phyloP scores from a whole-genome alignment of 1,140 invertebrate genomes.

The Diachasmimorpha longicaudata region DNA sequence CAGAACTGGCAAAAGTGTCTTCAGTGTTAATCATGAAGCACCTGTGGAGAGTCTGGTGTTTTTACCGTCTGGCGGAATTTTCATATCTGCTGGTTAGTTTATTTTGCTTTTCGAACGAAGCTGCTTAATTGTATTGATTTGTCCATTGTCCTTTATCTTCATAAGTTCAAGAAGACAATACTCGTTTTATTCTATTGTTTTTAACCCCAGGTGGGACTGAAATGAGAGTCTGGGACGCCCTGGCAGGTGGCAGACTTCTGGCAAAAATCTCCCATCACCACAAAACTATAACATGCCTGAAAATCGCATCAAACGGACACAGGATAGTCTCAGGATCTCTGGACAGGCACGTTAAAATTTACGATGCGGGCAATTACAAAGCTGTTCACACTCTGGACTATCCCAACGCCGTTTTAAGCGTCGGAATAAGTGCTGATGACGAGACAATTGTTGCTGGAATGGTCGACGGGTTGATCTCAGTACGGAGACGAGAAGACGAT shows the following conservation, averaged over 20 bases:
- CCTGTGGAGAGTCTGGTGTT: slow-evolving; percentile 92
- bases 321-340: slow-evolving; percentile 88
- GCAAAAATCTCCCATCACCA: slow-evolving; percentile 85
- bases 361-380: slow-evolving; percentile 86
- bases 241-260: slow-evolving; percentile 83
- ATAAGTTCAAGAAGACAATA: too few relatives aligned
- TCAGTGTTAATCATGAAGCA: slow-evolving; percentile 84
- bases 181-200: slow-evolving; percentile 18
- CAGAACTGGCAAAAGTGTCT: slow-evolving; percentile 72
- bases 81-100: slow-evolving; percentile 80
- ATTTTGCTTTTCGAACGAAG: neutral
- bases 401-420: slow-evolving; percentile 87
- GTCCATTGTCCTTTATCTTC: too few relatives aligned
- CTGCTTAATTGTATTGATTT: too few relatives aligned
- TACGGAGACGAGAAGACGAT: slow-evolving; percentile 76
- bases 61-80: slow-evolving; percentile 87
- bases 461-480: slow-evolving; percentile 89
- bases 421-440: slow-evolving; percentile 82
- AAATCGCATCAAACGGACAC: slow-evolving; percentile 78
- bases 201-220: slow-evolving; percentile 77
- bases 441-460: slow-evolving; percentile 87
- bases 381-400: slow-evolving; percentile 88
- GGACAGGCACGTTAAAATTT: slow-evolving; percentile 94
- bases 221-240: slow-evolving; percentile 92
- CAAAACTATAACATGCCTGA: slow-evolving; percentile 89